phyloP scores from a whole-genome alignment of 2,113 vertebrate genomes.

The Anas platyrhynchos region DNA sequence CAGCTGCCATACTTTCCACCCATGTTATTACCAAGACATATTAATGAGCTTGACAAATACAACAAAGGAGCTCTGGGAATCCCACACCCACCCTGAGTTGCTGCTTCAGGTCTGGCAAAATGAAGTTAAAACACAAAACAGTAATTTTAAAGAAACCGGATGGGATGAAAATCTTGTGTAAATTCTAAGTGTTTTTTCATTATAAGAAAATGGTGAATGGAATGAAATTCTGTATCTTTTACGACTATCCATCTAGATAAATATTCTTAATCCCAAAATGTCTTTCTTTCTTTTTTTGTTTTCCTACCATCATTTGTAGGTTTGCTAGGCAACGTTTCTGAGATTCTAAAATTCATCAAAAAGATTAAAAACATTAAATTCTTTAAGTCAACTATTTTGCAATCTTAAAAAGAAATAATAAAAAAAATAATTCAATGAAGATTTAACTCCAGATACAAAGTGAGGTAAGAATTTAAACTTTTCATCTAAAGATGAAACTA shows the following conservation, averaged over 20 bases:
- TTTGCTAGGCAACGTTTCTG: background rate
- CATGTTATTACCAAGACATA: background rate
- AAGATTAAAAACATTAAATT: background rate
- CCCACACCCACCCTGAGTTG: accelerated
- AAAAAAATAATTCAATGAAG: background rate
- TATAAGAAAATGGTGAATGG: background rate
- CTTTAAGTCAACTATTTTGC: background rate
- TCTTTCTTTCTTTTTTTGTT: background rate
- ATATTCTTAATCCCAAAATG: background rate
- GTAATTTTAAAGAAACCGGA: background rate
- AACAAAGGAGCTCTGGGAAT: background rate
- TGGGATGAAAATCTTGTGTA: background rate
- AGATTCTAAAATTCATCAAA: background rate
- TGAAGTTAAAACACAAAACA: background rate
- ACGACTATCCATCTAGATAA: background rate
- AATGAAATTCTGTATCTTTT: background rate
- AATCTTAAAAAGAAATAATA: background rate
- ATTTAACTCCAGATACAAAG: background rate
- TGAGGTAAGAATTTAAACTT: background rate
- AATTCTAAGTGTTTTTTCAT: background rate
- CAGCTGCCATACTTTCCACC: background rate
- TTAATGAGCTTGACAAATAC: background rate
- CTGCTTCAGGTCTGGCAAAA: background rate
- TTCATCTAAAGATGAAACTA: background rate
- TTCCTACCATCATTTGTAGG: background rate